Evolutionary conservation across 2,797 vertebrate species (phyloP).

Genomic region (Sebastes flavidus): DNA sequence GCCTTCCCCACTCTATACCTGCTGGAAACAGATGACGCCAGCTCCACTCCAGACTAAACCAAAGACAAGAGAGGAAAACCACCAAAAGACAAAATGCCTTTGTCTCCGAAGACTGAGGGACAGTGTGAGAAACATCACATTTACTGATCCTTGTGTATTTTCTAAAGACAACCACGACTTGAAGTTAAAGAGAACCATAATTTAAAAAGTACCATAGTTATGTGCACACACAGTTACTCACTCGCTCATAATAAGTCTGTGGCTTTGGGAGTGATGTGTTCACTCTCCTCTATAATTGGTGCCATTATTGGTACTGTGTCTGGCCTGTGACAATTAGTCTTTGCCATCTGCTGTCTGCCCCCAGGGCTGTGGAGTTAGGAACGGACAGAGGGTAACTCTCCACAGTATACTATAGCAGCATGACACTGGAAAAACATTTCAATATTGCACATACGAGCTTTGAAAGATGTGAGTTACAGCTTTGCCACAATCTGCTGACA

Average conservation of each 20-base stretch:
- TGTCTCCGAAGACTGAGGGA: background rate
- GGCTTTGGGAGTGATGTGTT: slow-evolving; percentile 30
- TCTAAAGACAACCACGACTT: background rate
- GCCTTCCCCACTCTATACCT: slow-evolving; percentile 31
- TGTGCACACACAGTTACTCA: slow-evolving; percentile 13
- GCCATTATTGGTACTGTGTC: slow-evolving; percentile 36
- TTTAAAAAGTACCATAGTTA: background rate
- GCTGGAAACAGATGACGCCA: slow-evolving; percentile 55
- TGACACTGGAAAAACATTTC: slow-evolving; percentile 1
- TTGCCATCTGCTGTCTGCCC: slow-evolving; percentile 57
- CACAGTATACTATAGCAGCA: background rate
- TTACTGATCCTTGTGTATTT: background rate
- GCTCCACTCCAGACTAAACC: slow-evolving; percentile 22
- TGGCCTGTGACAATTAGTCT: slow-evolving; percentile 50
- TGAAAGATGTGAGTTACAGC: background rate
- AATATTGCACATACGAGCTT: background rate
- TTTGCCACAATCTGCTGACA: background rate
- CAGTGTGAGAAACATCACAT: background rate
- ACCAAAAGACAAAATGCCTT: background rate
- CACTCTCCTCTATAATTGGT: slow-evolving; percentile 41
- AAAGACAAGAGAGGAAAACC: slow-evolving; percentile 1
- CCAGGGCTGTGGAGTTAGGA: slow-evolving; percentile 12
- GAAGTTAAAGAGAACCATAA: background rate
- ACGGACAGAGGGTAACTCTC: slow-evolving; percentile 19
- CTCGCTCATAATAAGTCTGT: background rate